Base-by-base conservation (phyloP, 2,888 invertebrate genomes). In the Zonitis immaculata region DNA sequence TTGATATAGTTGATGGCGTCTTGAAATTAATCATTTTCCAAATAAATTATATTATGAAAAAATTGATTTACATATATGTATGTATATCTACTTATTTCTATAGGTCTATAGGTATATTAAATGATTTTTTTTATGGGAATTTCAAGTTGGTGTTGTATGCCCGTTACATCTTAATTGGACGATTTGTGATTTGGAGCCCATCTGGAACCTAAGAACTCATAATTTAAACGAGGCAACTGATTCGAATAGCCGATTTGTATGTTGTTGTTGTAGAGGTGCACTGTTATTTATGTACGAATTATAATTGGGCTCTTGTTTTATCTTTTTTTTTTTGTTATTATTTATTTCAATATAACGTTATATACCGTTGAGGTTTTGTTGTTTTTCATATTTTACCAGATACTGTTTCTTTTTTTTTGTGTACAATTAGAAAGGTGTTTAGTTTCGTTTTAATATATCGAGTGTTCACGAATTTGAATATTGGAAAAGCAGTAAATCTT, bases 241-340 rank as follows among this genome's bases (percentile, higher is more conserved):
- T 52, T 45, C 49, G 45, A 45, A 26, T 35, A 25, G 20, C 12
- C 44, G 52, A 52, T 52, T 42, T 25, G 49, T 35, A 35, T 35
- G 16, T 27, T 39, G 44, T 14, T n/a, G n/a, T n/a, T n/a, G n/a
- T n/a, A n/a, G n/a, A n/a, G n/a, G 25, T 30, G 25, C 44, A 45
- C 25, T 44, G 52, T 52, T 49, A 52, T 52, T 52, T 52, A 52
- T 52, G 52, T 48, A 49, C 48, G 42, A 52, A 49, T 52, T 49
- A 52, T 52, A 52, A 52, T 52, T 52, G 49, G 52, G 27, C 45
- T 45, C 49, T 42, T 27, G 32, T 44, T 42, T 52, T 52, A 52
- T 52, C 52, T 44, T 52, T 47, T 22, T 49, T 44, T 28, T 49
- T 49, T 49, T 44, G 39, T 52, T 52, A 16, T 14, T 16, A 6